phyloP scores from a whole-genome alignment of 2,113 vertebrate genomes.

The Gobio gobio region DNA sequence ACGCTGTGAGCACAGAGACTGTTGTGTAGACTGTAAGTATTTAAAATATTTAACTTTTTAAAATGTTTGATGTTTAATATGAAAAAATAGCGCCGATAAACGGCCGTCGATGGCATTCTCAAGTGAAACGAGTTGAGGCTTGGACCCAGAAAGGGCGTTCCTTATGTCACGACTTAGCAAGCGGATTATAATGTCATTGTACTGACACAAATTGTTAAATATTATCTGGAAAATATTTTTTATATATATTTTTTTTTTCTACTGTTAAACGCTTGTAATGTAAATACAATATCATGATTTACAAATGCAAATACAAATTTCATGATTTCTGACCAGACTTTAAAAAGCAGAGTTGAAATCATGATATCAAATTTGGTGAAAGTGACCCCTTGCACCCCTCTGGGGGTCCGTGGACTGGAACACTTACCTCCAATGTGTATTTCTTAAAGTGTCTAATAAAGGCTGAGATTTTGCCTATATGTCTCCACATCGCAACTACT shows the following conservation, averaged over 20 bases:
- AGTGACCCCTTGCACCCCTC: neutral
- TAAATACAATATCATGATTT: neutral
- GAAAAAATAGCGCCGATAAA: no score
- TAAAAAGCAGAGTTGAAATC: neutral
- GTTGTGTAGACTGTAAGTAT: no score
- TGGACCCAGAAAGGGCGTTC: no score
- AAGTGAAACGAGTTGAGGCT: no score
- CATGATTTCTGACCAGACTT: neutral
- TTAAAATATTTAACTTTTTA: no score
- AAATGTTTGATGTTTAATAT: no score
- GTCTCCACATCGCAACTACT: neutral
- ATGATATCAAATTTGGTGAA: neutral
- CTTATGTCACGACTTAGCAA: no score
- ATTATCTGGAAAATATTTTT: no score
- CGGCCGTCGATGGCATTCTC: no score
- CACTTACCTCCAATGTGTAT: neutral
- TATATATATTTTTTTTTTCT: neutral
- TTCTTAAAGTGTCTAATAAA: neutral
- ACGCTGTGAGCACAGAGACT: no score
- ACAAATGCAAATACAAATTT: no score
- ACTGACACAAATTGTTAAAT: neutral
- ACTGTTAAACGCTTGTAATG: neutral
- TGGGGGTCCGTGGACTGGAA: no score
- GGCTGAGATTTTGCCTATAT: neutral
- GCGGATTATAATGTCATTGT: neutral